Conservation (phyloP, 2,113 vertebrate species). For the Tragelaphus strepsiceros region DNA sequence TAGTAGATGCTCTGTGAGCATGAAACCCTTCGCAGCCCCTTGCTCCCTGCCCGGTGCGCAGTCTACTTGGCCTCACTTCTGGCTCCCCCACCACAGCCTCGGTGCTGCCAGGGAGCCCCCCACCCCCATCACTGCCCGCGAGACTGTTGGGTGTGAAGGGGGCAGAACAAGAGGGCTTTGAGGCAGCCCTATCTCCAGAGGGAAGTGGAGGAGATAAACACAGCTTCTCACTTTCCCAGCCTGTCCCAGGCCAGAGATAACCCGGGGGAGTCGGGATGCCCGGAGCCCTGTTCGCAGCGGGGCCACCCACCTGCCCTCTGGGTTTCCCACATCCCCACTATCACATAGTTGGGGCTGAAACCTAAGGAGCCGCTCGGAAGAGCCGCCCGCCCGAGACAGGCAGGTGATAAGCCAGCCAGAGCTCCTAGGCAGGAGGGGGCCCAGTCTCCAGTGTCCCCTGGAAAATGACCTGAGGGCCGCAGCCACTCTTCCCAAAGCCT, state of each 20-base stretch:
- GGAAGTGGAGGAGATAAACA: conserved; percentile 82
- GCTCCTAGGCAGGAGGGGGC: background rate
- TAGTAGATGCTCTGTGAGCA: background rate
- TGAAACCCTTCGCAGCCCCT: background rate
- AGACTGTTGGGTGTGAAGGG: background rate
- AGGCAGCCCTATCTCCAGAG: conserved; percentile 73
- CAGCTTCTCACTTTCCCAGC: conserved; percentile 80
- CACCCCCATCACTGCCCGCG: background rate
- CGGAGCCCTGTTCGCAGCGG: rapidly evolving
- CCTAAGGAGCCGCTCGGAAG: conserved; percentile 46
- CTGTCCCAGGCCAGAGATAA: conserved; percentile 76
- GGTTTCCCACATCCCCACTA: background rate
- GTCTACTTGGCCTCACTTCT: background rate
- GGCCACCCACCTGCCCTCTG: conserved; percentile 32
- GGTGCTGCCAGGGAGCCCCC: too few relatives aligned
- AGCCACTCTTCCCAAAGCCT: background rate
- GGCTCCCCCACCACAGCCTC: background rate
- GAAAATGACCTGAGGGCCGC: background rate
- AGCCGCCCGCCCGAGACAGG: background rate
- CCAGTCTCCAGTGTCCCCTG: background rate
- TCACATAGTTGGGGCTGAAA: conserved; percentile 50
- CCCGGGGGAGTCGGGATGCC: background rate
- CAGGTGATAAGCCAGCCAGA: background rate
- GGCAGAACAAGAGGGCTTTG: conserved; percentile 79
- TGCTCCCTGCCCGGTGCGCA: rapidly evolving